These are phyloP conservation scores for Oryzias woworae DNA, from an alignment of 2,113 vertebrate species.

Conservation along the genomic window DNA sequence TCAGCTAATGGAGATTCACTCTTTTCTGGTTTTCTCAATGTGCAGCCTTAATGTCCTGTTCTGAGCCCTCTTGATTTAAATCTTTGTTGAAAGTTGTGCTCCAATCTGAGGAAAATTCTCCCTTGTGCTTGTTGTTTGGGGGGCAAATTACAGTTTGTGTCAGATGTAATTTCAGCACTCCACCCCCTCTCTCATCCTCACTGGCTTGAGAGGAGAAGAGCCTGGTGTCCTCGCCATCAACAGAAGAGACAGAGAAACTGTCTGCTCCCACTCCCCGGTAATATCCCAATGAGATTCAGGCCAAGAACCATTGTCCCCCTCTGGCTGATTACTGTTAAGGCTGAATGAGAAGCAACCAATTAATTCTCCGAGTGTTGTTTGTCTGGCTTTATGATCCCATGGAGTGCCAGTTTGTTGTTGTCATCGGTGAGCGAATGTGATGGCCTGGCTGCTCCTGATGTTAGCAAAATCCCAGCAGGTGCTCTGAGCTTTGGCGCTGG, in stretches of 20 bases:
- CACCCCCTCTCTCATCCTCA: constrained; percentile 20
- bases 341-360: constrained; percentile 61
- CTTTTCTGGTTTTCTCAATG: constrained; percentile 46
- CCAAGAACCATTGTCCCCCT: constrained; percentile 36
- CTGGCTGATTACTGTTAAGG: constrained; percentile 50
- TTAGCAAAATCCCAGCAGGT: constrained; percentile 47
- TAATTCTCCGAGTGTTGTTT: constrained; percentile 64
- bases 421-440: constrained; percentile 29
- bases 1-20: constrained; percentile 54
- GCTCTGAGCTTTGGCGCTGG: constrained; percentile 42
- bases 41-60: constrained; percentile 23
- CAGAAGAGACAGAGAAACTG: constrained; percentile 16
- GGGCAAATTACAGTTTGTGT: constrained; percentile 37
- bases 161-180: constrained; percentile 41
- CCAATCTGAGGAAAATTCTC: constrained; percentile 36
- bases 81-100: constrained; percentile 40
- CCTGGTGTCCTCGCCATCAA: constrained; percentile 1
- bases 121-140: constrained; percentile 4
- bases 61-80: constrained; percentile 28
- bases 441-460: constrained; percentile 26
- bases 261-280: constrained; percentile 34
- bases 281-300: constrained; percentile 25
- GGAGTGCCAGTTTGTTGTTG: constrained; percentile 32
- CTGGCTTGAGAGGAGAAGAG: constrained; percentile 32
- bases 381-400: constrained; percentile 65